A percentile compares a stretch with the other conserved stretches of the same genome.
Evolutionary conservation across 2,888 invertebrate genomes (phyloP).

Genomic region (Pelosia muscerda): DNA sequence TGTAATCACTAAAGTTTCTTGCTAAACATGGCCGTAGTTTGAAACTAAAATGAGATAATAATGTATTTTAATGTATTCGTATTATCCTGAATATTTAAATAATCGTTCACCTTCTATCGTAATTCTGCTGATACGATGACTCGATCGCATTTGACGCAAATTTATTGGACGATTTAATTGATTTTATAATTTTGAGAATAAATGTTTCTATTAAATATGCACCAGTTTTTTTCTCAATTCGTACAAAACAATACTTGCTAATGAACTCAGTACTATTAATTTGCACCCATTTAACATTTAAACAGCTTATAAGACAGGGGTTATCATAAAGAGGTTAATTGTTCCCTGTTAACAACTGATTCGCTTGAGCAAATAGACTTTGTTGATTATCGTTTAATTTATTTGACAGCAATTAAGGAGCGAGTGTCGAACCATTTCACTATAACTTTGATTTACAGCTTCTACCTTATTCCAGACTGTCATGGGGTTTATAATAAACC

Average conservation of each 20-base stretch:
- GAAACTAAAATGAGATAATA: constrained; percentile 7
- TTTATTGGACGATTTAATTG: background rate
- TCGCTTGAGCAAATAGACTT: constrained; percentile 17
- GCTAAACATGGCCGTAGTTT: constrained; percentile 3
- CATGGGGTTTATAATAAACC: background rate
- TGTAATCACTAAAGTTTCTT: constrained; percentile 18
- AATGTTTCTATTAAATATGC: no score
- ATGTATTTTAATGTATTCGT: background rate
- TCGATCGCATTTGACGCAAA: background rate
- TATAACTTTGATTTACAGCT: background rate
- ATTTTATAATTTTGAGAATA: no score
- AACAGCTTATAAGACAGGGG: background rate
- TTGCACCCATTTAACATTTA: background rate
- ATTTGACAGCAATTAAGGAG: constrained; percentile 25
- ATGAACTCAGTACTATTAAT: background rate
- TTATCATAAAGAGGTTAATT: background rate
- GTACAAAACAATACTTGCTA: no score
- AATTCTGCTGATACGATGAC: no score
- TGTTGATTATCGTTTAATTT: constrained; percentile 21
- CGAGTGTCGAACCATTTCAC: constrained; percentile 1
- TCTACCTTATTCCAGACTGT: background rate
- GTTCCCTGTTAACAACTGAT: constrained; percentile 6
- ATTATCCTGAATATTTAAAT: background rate
- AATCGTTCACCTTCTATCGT: no score
- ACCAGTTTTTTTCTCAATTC: no score